Percentiles rank a stretch among this genome's conserved stretches.
phyloP scores from a whole-genome alignment of 2,888 invertebrate species.

The Lasioglossum leucozonium region DNA sequence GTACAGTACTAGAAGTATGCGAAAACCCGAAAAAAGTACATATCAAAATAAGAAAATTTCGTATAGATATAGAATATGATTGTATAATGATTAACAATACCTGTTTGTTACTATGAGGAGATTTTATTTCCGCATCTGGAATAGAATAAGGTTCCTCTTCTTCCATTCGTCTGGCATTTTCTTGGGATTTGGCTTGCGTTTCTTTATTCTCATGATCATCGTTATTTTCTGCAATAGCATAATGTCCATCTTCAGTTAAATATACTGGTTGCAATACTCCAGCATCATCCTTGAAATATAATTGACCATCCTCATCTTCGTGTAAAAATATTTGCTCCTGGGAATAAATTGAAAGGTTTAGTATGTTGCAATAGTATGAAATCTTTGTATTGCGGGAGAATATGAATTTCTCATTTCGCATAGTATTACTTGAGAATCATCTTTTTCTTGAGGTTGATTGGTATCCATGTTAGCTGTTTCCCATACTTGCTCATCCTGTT shows the following conservation, averaged over 20 bases:
- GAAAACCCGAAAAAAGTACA: conserved; percentile 13
- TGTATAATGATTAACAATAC: conserved; percentile 50
- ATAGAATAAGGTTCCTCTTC: conserved; percentile 72
- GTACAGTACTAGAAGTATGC: background rate
- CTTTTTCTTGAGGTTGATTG: conserved; percentile 67
- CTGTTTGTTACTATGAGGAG: conserved; percentile 68
- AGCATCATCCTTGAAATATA: conserved; percentile 83
- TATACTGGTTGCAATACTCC: conserved; percentile 82
- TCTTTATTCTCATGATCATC: conserved; percentile 79
- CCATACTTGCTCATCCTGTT: conserved; percentile 80
- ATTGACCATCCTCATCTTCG: conserved; percentile 82
- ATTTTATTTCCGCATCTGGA: conserved; percentile 75
- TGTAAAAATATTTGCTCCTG: conserved; percentile 82
- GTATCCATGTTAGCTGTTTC: conserved; percentile 74
- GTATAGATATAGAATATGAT: background rate
- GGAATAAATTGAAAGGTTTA: conserved; percentile 24
- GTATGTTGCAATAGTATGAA: background rate
- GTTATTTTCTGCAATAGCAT: conserved; percentile 80
- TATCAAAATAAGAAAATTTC: background rate
- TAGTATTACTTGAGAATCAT: conserved; percentile 71
- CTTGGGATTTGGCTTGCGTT: conserved; percentile 66
- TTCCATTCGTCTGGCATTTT: conserved; percentile 61
- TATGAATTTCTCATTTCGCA: background rate
- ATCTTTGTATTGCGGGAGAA: background rate
- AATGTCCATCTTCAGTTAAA: conserved; percentile 82